Conservation (phyloP, 2,888 invertebrate genomes). For the Ophioninae sp. region DNA sequence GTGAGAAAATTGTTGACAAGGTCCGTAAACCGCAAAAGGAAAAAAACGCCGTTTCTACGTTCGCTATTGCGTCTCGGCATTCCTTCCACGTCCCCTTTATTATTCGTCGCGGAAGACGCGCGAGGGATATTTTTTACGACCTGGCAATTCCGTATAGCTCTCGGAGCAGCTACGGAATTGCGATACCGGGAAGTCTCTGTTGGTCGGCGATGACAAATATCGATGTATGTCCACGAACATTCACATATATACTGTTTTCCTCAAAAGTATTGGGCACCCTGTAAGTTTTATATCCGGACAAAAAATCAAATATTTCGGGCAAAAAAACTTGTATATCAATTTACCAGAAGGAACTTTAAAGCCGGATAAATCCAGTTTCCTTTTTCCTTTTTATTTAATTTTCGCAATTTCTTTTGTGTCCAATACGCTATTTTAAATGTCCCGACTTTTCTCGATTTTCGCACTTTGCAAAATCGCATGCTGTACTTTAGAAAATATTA, state of each 20-base stretch:
- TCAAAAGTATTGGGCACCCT: too few relatives aligned
- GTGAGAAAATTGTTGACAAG: conserved; percentile 27
- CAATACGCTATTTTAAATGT: too few relatives aligned
- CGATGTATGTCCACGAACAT: conserved; percentile 44
- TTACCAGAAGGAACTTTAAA: too few relatives aligned
- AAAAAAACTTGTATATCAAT: too few relatives aligned
- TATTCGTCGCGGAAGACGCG: conserved; percentile 47
- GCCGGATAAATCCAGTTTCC: conserved; percentile 10
- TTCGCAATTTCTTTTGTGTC: too few relatives aligned
- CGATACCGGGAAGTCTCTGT: conserved; percentile 61
- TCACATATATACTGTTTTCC: background rate
- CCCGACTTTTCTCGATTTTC: too few relatives aligned
- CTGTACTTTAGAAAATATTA: too few relatives aligned
- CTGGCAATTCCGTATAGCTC: conserved; percentile 8
- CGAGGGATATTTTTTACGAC: conserved; percentile 58
- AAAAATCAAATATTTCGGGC: too few relatives aligned
- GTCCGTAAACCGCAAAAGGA: conserved; percentile 9
- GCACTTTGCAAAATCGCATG: too few relatives aligned
- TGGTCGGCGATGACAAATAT: conserved; percentile 60
- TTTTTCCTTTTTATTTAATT: too few relatives aligned
- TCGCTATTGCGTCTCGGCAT: conserved; percentile 43
- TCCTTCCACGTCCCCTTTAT: conserved; percentile 57
- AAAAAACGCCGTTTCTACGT: conserved; percentile 35
- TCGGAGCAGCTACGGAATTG: conserved; percentile 50
- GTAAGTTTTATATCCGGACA: too few relatives aligned